A percentile compares a stretch with the other conserved stretches of the same genome.
phyloP scores from a whole-genome alignment of 2,888 invertebrate genomes.

The Drosophila hamatofila region DNA sequence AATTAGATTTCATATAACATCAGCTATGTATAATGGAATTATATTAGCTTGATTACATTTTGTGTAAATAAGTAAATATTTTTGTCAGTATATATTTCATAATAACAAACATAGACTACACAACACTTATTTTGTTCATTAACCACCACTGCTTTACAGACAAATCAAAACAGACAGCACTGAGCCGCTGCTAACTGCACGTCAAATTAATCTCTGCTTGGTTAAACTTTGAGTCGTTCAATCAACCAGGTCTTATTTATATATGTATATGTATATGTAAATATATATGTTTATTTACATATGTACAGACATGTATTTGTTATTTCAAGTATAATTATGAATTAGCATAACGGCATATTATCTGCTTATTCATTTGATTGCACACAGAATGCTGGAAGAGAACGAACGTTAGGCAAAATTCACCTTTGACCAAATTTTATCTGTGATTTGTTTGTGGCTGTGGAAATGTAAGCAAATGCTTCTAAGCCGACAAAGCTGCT shows the following conservation, averaged over 20 bases:
- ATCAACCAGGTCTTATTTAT: not conserved
- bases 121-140: not conserved
- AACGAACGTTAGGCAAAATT: constrained; percentile 31
- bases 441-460: constrained; percentile 62
- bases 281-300: not conserved
- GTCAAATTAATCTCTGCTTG: constrained; percentile 7
- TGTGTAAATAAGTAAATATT: no score
- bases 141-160: not conserved
- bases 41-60: no score
- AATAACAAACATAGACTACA: no score
- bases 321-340: constrained; percentile 24
- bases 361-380: constrained; percentile 30
- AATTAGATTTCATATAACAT: no score
- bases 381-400: constrained; percentile 19
- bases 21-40: no score
- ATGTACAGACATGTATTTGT: not conserved
- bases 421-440: constrained; percentile 58
- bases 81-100: no score
- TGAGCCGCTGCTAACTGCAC: not conserved
- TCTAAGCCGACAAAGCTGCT: constrained; percentile 79
- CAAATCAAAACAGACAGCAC: not conserved
- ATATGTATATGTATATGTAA: not conserved
- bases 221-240: not conserved
- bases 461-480: constrained; percentile 65
- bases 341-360: constrained; percentile 30